Conservation (phyloP, 2,888 invertebrate genomes). For the Hydroisotoma schaefferi region DNA sequence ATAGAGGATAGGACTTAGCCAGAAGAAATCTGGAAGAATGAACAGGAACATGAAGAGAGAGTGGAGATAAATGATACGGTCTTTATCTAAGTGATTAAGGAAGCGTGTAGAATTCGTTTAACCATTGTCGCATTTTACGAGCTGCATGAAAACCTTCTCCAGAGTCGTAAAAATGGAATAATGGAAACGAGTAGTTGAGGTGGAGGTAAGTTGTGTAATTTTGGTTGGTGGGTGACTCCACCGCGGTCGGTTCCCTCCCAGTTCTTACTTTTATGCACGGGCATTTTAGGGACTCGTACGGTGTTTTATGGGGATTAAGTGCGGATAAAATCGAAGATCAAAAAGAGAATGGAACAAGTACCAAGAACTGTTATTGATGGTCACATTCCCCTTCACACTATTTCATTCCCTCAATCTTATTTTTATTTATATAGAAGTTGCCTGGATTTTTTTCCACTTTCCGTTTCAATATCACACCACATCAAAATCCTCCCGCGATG, state of each 20-base stretch:
- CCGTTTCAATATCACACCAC: no score
- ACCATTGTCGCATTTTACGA: conserved; percentile 44
- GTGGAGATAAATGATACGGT: conserved; percentile 18
- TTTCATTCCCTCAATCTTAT: conserved; percentile 27
- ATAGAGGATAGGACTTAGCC: background rate
- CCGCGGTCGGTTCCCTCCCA: background rate
- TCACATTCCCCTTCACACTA: conserved; percentile 15
- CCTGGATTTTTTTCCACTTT: no score
- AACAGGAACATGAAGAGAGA: conserved; percentile 16
- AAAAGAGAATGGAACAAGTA: conserved; percentile 1
- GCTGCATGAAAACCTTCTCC: conserved; percentile 27
- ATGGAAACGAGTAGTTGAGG: conserved; percentile 3
- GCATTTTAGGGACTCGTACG: no score
- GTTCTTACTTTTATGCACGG: no score
- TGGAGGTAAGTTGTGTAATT: conserved; percentile 1
- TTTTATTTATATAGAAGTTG: no score
- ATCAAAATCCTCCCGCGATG: no score
- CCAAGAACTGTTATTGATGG: no score
- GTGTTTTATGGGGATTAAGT: background rate
- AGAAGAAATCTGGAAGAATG: conserved; percentile 1
- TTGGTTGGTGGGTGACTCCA: conserved; percentile 1
- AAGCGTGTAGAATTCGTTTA: conserved; percentile 43
- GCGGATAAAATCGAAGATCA: background rate
- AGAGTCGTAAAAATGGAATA: conserved; percentile 39
- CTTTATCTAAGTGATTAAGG: conserved; percentile 47